Evolutionary conservation across 2,888 invertebrate genomes (phyloP).

Genomic region (Cenopis cana): DNA sequence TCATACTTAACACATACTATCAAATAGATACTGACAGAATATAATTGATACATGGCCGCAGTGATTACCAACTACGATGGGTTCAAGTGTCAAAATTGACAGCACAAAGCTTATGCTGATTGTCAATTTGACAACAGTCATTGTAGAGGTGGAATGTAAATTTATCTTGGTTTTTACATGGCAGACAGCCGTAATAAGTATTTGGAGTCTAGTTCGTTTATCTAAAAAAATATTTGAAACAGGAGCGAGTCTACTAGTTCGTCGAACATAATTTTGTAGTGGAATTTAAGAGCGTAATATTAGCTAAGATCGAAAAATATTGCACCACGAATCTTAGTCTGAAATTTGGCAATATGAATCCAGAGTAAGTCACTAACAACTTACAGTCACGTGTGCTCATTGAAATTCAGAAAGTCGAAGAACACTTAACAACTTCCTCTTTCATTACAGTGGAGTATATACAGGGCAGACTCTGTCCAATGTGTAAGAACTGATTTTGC

Average conservation of each 20-base stretch:
- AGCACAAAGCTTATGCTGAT: conserved; percentile 41
- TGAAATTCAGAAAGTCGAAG: not conserved
- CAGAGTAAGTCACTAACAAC: not conserved
- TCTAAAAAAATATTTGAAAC: not conserved
- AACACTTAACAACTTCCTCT: not conserved
- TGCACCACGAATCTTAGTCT: not conserved
- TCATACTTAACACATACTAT: conserved; percentile 62
- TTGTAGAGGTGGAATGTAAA: conserved; percentile 12
- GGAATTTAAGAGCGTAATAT: not conserved
- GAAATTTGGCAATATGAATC: not conserved
- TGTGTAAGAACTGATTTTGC: not conserved
- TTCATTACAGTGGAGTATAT: not conserved
- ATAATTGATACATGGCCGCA: conserved; percentile 62
- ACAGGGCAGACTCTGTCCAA: not conserved
- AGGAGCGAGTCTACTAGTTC: not conserved
- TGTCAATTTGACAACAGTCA: conserved; percentile 40
- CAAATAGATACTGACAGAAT: conserved; percentile 62
- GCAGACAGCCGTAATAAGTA: conserved; percentile 5
- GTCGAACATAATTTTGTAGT: not conserved
- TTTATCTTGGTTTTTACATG: conserved; percentile 28
- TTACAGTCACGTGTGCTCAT: not conserved
- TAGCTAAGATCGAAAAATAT: not conserved
- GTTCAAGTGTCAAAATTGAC: conserved; percentile 44
- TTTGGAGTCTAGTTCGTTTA: not conserved
- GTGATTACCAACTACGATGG: conserved; percentile 53